phyloP scores from a whole-genome alignment of 1,140 invertebrate genomes.

The Littorina saxatilis region DNA sequence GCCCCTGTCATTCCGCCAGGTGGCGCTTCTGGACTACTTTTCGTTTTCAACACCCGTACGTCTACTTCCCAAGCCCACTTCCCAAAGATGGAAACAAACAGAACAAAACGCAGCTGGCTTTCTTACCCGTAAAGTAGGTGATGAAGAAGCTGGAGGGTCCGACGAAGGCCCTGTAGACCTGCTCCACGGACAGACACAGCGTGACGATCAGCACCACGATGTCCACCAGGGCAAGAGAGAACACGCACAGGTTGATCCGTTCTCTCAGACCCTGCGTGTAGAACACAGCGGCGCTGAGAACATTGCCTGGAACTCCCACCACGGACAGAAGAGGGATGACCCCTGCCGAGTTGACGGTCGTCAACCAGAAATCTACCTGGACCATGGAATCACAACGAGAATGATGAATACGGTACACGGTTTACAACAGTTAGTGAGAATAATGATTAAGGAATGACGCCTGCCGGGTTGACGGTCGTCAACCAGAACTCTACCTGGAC shows the following conservation, averaged over 20 bases:
- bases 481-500: background rate
- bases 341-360: background rate
- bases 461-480: background rate
- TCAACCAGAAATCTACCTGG: background rate
- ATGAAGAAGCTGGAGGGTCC: background rate
- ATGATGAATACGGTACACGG: no score
- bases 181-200: background rate
- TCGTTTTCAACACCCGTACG: no score
- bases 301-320: slow-evolving; percentile 6
- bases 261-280: background rate
- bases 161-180: background rate
- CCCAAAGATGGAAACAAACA: background rate
- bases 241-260: slow-evolving; percentile 15
- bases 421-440: no score
- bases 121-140: background rate
- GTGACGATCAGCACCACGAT: background rate
- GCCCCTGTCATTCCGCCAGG: no score
- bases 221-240: slow-evolving; percentile 9
- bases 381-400: no score
- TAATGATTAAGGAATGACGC: background rate
- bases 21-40: no score
- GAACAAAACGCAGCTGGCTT: no score
- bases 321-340: background rate
- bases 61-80: no score
- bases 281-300: slow-evolving; percentile 15